phyloP scores from a whole-genome alignment of 1,140 invertebrate genomes.

The Whitmania pigra region DNA sequence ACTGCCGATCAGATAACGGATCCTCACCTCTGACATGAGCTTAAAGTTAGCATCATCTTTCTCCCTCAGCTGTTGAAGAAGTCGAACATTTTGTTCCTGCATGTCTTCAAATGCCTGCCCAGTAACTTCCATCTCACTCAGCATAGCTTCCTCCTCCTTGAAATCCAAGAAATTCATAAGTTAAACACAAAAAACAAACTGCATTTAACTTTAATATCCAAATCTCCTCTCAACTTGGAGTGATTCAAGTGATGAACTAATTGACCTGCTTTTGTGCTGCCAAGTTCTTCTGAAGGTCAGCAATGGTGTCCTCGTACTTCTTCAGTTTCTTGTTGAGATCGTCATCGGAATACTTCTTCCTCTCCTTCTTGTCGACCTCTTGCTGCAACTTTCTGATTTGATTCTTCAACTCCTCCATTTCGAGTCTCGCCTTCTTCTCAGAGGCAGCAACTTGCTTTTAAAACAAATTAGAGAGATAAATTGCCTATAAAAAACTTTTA shows the following conservation, averaged over 20 bases:
- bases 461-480: conserved; percentile 12
- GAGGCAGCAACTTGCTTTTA: conserved; percentile 63
- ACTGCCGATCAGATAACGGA: not conserved
- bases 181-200: not conserved
- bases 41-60: conserved; percentile 99
- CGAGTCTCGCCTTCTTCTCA: conserved; percentile 69
- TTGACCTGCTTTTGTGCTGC: conserved; percentile 61
- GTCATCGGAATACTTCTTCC: conserved; percentile 82
- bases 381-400: conserved; percentile 47
- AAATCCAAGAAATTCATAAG: not conserved
- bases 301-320: conserved; percentile 72
- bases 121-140: conserved; percentile 98
- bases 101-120: conserved; percentile 98
- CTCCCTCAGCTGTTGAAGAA: conserved; percentile 87
- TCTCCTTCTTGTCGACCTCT: conserved; percentile 74
- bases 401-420: conserved; percentile 69
- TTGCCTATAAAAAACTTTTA: conserved; percentile 5
- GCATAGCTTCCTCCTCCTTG: conserved; percentile 84
- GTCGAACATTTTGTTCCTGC: conserved; percentile 92
- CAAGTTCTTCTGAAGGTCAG: conserved; percentile 47
- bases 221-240: not conserved
- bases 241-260: not conserved
- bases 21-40: conserved; percentile 74
- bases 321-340: conserved; percentile 87
- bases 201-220: not conserved